A percentile compares a stretch with the other conserved stretches of the same genome.
Evolutionary conservation across 2,888 invertebrate genomes (phyloP).

Genomic region (Scaptomyza caliginosa): DNA sequence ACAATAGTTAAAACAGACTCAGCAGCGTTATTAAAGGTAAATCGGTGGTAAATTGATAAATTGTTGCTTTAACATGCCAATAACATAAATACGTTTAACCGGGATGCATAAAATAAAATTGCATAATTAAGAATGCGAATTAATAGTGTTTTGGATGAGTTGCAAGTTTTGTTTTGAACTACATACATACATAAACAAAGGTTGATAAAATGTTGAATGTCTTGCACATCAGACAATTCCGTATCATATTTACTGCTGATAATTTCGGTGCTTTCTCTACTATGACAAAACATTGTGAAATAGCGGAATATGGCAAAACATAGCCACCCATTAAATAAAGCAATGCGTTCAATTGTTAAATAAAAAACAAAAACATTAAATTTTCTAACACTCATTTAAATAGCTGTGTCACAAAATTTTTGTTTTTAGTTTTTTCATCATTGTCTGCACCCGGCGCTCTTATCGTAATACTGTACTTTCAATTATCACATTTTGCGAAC

Average conservation of each 20-base stretch:
- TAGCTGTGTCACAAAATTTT: neutral
- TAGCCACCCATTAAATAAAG: conserved; percentile 24
- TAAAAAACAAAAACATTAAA: neutral
- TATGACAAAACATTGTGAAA: conserved; percentile 42
- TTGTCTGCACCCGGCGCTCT: conserved; percentile 28
- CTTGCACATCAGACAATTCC: neutral
- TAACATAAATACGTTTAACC: neutral
- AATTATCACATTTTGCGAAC: conserved; percentile 52
- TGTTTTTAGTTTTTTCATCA: conserved; percentile 6
- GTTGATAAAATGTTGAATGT: neutral
- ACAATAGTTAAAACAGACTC: neutral
- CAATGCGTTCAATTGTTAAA: neutral
- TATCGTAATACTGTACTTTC: conserved; percentile 14
- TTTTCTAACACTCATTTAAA: conserved; percentile 10
- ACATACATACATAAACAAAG: neutral
- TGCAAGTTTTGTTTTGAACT: conserved; percentile 34
- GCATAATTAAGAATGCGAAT: conserved; percentile 52
- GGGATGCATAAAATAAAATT: conserved; percentile 25
- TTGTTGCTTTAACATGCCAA: neutral
- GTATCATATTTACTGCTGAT: too few relatives aligned
- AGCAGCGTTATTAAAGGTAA: conserved; percentile 26
- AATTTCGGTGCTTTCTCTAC: conserved; percentile 14
- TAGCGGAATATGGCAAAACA: conserved; percentile 1
- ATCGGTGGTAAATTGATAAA: rapidly evolving
- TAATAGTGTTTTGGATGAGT: conserved; percentile 33